Evolutionary conservation across 2,797 vertebrate genomes (phyloP).

Genomic region (Scyliorhinus canicula): DNA sequence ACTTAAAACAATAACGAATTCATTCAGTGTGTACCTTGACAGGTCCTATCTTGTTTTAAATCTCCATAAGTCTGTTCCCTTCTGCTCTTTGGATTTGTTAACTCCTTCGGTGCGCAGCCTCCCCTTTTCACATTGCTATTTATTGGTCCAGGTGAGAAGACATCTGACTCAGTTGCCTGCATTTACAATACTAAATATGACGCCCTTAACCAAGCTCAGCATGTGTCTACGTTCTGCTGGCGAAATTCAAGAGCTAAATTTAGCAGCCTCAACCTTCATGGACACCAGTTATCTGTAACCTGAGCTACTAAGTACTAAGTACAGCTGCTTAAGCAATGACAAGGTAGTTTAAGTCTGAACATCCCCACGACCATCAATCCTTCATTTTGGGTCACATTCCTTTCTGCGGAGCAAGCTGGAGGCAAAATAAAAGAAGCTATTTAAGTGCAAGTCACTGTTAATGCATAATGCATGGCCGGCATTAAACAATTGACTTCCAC

Average conservation of each 20-base stretch:
- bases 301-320: neutral
- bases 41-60: neutral
- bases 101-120: neutral
- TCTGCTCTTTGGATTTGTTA: neutral
- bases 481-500: neutral
- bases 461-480: neutral
- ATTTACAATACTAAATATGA: neutral
- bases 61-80: neutral
- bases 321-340: neutral
- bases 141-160: neutral
- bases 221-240: neutral
- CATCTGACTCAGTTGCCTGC: neutral
- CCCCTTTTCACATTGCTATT: neutral
- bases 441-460: neutral
- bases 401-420: neutral
- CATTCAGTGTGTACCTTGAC: constrained; percentile 5
- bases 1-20: constrained; percentile 36
- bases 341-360: neutral
- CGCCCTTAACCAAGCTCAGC: neutral
- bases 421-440: neutral
- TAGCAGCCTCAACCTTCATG: neutral
- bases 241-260: neutral
- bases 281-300: neutral
- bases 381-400: neutral
- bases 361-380: neutral